Evolutionary conservation across 2,888 invertebrate genomes (phyloP).

Genomic region (Zelleria hepariella): DNA sequence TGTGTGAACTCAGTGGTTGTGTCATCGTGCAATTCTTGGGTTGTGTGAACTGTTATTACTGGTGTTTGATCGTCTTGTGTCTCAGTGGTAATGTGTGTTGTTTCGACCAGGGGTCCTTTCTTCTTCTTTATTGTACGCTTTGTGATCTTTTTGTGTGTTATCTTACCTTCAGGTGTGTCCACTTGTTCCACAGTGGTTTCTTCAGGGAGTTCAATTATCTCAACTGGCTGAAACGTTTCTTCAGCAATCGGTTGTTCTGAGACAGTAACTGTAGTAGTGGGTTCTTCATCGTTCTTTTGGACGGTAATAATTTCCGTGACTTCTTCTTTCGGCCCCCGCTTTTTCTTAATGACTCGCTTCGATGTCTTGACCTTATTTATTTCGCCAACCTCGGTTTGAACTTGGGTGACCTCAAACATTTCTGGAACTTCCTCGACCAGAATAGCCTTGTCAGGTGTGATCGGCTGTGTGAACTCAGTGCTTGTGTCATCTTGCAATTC

Average conservation of each 20-base stretch:
- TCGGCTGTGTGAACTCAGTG: constrained; percentile 9
- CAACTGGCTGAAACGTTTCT: constrained; percentile 22
- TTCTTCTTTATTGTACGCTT: constrained; percentile 41
- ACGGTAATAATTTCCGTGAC: constrained; percentile 26
- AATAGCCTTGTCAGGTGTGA: constrained; percentile 19
- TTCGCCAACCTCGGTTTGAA: constrained; percentile 28
- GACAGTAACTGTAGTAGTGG: constrained; percentile 32
- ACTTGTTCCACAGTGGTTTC: constrained; percentile 17
- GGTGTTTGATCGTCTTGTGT: constrained; percentile 17
- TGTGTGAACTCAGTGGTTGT: constrained; percentile 13
- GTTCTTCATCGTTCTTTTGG: constrained; percentile 34
- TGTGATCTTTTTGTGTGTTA: constrained; percentile 27
- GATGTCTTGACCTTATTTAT: constrained; percentile 25
- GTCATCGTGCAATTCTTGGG: constrained; percentile 20
- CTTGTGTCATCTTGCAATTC: constrained; percentile 5
- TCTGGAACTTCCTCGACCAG: constrained; percentile 28
- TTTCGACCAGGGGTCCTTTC: constrained; percentile 28
- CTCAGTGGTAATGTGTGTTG: constrained; percentile 18
- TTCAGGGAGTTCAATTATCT: constrained; percentile 32
- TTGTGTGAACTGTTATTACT: constrained; percentile 30
- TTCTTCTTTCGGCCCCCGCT: constrained; percentile 24
- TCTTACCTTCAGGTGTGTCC: constrained; percentile 8
- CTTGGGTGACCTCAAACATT: constrained; percentile 38
- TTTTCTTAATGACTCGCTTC: constrained; percentile 33
- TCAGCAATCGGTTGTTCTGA: constrained; percentile 34